Evolutionary conservation across 2,888 invertebrate species (phyloP).

Genomic region (Pantelozetes paolii): DNA sequence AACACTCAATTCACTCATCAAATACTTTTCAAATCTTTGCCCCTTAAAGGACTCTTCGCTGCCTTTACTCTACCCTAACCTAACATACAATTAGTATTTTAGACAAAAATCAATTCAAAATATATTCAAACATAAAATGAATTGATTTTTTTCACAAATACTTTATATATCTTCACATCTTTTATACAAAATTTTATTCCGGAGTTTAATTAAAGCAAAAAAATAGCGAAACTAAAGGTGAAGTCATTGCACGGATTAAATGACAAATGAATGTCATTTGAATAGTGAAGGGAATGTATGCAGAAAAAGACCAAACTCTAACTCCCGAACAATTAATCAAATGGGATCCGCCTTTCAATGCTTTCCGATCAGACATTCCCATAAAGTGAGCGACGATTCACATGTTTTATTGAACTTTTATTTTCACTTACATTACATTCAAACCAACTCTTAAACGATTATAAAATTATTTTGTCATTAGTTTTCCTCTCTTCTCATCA

Average conservation of each 20-base stretch:
- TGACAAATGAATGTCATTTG: background rate
- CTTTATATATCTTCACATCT: background rate
- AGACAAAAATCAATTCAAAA: background rate
- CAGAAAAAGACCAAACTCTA: background rate
- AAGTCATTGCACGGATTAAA: background rate
- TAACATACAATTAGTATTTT: background rate
- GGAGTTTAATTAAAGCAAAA: constrained; percentile 16
- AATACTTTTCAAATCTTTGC: background rate
- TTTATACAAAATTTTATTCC: background rate
- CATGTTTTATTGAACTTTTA: constrained; percentile 3
- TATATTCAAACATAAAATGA: too few relatives aligned
- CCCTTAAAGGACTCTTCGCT: constrained; percentile 16
- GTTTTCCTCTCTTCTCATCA: background rate
- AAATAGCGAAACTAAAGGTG: background rate
- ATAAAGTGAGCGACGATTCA: background rate
- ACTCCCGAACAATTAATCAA: constrained; percentile 3
- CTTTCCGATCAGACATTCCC: background rate
- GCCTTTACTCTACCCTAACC: background rate
- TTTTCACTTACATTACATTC: background rate
- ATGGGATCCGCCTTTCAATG: background rate
- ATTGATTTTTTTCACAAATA: too few relatives aligned
- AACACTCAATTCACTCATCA: background rate
- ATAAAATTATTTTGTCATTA: background rate
- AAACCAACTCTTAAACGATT: background rate
- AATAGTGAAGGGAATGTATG: constrained; percentile 6